Evolutionary conservation across 1,140 invertebrate genomes (phyloP).

Genomic region (Eueides isabella): DNA sequence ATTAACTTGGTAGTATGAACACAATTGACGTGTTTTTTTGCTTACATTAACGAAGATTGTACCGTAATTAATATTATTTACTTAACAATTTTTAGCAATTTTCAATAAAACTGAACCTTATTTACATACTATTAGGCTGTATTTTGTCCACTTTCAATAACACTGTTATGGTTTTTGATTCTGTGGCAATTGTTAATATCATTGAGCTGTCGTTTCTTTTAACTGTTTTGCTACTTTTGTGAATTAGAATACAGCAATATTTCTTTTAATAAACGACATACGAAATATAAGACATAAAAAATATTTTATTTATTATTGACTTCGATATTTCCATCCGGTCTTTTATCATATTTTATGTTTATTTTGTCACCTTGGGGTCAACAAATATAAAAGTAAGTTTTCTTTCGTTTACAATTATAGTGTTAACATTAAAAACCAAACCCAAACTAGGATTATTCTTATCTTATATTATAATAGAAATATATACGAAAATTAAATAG

Average conservation of each 20-base stretch:
- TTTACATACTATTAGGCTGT: neutral
- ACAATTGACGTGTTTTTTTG: too few relatives aligned
- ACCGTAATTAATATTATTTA: too few relatives aligned
- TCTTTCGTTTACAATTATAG: too few relatives aligned
- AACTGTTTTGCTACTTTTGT: neutral
- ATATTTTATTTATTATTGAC: too few relatives aligned
- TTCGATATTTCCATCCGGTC: neutral
- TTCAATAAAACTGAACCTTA: neutral
- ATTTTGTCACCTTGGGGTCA: neutral
- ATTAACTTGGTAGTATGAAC: too few relatives aligned
- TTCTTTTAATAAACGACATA: neutral
- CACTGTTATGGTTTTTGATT: neutral
- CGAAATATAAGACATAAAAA: too few relatives aligned
- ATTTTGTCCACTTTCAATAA: neutral
- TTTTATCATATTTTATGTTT: neutral
- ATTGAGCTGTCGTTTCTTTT: neutral
- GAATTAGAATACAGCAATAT: neutral
- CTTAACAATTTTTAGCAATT: neutral
- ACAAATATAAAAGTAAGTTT: neutral
- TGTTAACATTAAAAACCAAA: too few relatives aligned
- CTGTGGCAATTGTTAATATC: neutral
- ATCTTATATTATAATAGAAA: neutral
- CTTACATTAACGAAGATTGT: too few relatives aligned
- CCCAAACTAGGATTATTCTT: too few relatives aligned
- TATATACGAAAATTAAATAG: neutral